A percentile compares a stretch with the other conserved stretches of the same genome.
Evolutionary conservation across 2,888 invertebrate species (phyloP).

Genomic region (Pherbina coryleti): DNA sequence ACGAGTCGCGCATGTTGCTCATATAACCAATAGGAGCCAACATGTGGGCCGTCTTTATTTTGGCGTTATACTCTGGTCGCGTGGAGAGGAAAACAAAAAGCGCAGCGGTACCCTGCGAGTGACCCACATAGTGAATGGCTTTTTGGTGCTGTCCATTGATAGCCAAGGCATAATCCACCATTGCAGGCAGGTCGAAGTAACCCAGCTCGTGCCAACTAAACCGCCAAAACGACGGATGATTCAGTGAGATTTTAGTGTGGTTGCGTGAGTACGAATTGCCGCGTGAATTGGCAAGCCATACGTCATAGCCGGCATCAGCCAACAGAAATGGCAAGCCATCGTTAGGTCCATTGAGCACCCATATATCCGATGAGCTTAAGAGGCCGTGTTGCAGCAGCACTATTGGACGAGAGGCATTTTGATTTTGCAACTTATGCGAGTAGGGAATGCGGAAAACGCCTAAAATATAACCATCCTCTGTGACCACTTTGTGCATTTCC

Average conservation of each 20-base stretch:
- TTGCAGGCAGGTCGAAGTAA: constrained; percentile 53
- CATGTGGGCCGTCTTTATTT: constrained; percentile 62
- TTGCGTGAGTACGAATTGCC: constrained; percentile 56
- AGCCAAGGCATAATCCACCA: constrained; percentile 58
- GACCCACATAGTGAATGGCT: constrained; percentile 61
- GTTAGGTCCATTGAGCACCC: constrained; percentile 58
- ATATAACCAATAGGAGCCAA: constrained; percentile 68
- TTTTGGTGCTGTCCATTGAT: constrained; percentile 53
- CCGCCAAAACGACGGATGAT: constrained; percentile 48
- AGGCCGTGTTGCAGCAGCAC: constrained; percentile 70
- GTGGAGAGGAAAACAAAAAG: constrained; percentile 57
- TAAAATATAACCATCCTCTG: constrained; percentile 60
- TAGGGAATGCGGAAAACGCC: constrained; percentile 61
- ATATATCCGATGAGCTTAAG: constrained; percentile 58
- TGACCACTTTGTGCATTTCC: constrained; percentile 73
- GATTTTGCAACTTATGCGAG: constrained; percentile 45
- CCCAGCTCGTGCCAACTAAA: constrained; percentile 55
- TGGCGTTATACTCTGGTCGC: constrained; percentile 59
- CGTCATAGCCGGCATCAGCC: constrained; percentile 64
- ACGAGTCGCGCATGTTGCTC: constrained; percentile 70
- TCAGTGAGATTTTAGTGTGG: constrained; percentile 48
- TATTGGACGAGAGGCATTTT: constrained; percentile 59
- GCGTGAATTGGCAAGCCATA: constrained; percentile 64
- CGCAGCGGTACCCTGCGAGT: constrained; percentile 63
- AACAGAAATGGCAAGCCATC: constrained; percentile 57